Evolutionary conservation across 2,888 invertebrate genomes (phyloP), one percentile per base, ranked within the genome.

Genomic region (Drosophila eohydei): DNA sequence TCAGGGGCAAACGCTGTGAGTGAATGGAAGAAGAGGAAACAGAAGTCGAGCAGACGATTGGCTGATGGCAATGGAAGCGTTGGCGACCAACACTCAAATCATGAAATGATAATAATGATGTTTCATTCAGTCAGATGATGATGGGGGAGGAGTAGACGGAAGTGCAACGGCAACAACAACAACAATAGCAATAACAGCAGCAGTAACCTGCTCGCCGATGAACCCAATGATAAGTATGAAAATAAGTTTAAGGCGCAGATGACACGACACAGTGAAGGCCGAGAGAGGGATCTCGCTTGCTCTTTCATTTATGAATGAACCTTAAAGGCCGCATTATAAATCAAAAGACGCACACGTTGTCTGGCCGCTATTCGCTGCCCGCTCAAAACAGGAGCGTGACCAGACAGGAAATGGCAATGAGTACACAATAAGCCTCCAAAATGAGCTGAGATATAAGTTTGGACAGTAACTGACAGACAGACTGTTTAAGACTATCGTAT

Each of bases 181-280:
- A 61, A 14, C 54, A 67, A 21, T 43, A 64, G 28, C 70, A 65
- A 63, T 34, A 63, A 4, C 48, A 59, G 30, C 52, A 59, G 55
- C 59, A 57, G 14, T 50, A 71, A 65, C 66, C 62, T 74, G 71
- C 76, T 70, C 71, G 71, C 68, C 70, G 87, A 80, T 86, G 77
- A 66, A 70, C 67, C 88, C 87, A 89, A 90, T 90, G 90, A 89
- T 91, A 90, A 70, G 56, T 70, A 77, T 91, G 90, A 91, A 90
- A 91, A 90, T 91, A 71, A 87, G 85, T 81, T 83, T 76, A 67
- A 82, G 65, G 16, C 81, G 64, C 76, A 78, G 82, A 86, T 77
- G 89, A 90, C 90, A 89, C 81, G 88, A 80, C 72, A 73, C 50
- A 51, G 50, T 55, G 50, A 32, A 48, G 32, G 5, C 38, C 14